phyloP scores from a whole-genome alignment of 2,113 vertebrate species.

The Podocnemis expansa region DNA sequence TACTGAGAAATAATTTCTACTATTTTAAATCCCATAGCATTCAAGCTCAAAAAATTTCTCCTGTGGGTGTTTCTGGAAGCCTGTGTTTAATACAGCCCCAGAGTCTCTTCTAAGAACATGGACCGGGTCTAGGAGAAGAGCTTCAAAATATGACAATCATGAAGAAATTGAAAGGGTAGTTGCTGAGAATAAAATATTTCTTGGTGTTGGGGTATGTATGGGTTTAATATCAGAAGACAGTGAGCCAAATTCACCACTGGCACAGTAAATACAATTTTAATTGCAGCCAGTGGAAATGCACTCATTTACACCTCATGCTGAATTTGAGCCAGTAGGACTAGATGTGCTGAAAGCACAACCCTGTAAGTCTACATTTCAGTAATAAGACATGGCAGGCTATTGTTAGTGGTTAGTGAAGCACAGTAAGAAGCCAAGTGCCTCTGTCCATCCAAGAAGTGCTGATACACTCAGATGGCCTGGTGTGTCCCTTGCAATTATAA shows the following conservation, averaged over 20 bases:
- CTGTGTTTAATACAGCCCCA: background rate
- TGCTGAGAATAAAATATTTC: background rate
- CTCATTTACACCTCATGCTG: background rate
- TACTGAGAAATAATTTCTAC: background rate
- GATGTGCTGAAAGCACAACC: background rate
- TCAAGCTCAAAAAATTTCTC: background rate
- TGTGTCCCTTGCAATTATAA: constrained; percentile 43
- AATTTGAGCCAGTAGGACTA: background rate
- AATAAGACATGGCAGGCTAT: constrained; percentile 52
- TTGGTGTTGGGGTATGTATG: background rate
- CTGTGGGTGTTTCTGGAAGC: background rate
- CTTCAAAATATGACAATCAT: background rate
- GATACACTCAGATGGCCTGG: constrained; percentile 40
- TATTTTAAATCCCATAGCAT: background rate
- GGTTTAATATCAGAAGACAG: background rate
- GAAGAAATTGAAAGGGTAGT: background rate
- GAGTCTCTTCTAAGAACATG: background rate
- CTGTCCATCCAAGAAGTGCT: constrained; percentile 22
- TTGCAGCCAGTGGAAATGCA: background rate
- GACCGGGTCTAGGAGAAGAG: background rate
- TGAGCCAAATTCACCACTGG: background rate
- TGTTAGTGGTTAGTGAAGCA: background rate
- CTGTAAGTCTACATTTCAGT: constrained; percentile 13
- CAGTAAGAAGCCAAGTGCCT: constrained; percentile 43
- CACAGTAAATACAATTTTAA: background rate